Evolutionary conservation across 2,888 invertebrate genomes (phyloP).

Genomic region (Altica lythri): DNA sequence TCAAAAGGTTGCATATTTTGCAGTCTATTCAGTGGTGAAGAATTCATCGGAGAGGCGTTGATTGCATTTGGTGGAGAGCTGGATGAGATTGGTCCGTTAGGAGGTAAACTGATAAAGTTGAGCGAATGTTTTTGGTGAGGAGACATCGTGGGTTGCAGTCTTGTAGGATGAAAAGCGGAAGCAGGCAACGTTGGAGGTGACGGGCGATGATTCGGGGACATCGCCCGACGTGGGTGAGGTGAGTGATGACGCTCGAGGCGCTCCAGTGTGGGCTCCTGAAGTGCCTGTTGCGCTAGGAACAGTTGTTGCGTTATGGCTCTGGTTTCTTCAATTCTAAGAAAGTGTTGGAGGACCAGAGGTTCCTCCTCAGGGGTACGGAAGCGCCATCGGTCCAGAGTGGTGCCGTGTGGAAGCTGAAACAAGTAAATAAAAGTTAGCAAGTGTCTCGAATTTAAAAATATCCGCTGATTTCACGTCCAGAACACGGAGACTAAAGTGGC

Average conservation of each 20-base stretch:
- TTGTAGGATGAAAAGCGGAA: slow-evolving; percentile 57
- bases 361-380: slow-evolving; percentile 88
- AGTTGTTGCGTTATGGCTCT: slow-evolving; percentile 77
- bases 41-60: slow-evolving; percentile 64
- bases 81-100: slow-evolving; percentile 62
- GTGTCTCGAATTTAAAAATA: slow-evolving; percentile 15
- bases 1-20: slow-evolving; percentile 97
- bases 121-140: slow-evolving; percentile 58
- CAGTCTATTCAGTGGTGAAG: slow-evolving; percentile 82
- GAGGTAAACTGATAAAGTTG: slow-evolving; percentile 59
- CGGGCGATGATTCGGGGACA: slow-evolving; percentile 71
- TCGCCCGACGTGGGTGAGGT: slow-evolving; percentile 60
- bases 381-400: slow-evolving; percentile 86
- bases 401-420: slow-evolving; percentile 69
- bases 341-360: slow-evolving; percentile 88
- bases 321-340: slow-evolving; percentile 88
- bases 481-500: slow-evolving; percentile 20
- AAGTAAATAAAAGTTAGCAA: slow-evolving; percentile 31
- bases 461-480: slow-evolving; percentile 14
- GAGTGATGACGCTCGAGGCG: slow-evolving; percentile 59
- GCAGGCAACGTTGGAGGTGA: slow-evolving; percentile 63
- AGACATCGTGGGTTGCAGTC: slow-evolving; percentile 54
- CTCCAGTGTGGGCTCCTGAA: slow-evolving; percentile 64
- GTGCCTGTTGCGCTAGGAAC: slow-evolving; percentile 65
- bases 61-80: slow-evolving; percentile 66